These are phyloP conservation scores for Brenthis daphne DNA, from an alignment of 2,888 invertebrate species.

Conservation along the genomic window DNA sequence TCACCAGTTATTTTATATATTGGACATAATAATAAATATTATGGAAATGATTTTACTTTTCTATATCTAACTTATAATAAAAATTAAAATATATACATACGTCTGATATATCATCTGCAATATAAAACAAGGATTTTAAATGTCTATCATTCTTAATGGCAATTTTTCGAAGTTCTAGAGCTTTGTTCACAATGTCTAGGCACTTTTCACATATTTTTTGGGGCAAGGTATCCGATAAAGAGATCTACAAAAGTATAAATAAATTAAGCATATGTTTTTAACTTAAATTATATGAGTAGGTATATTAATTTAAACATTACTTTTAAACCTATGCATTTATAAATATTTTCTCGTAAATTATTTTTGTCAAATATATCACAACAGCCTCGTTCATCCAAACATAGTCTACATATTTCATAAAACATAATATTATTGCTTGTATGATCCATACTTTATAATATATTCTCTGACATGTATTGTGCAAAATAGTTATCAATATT, in stretches of 20 bases:
- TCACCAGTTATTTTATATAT: no score
- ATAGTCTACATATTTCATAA: conserved; percentile 38
- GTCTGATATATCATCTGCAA: conserved; percentile 16
- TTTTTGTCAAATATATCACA: conserved; percentile 33
- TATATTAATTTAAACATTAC: conserved; percentile 14
- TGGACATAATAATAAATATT: no score
- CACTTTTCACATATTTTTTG: conserved; percentile 58
- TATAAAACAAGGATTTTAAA: conserved; percentile 48
- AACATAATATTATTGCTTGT: conserved; percentile 26
- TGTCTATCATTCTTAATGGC: conserved; percentile 54
- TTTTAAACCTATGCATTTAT: conserved; percentile 34
- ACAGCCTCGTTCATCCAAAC: conserved; percentile 34
- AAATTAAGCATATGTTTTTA: neutral
- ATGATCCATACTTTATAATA: conserved; percentile 24
- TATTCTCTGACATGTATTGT: neutral
- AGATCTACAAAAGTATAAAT: conserved; percentile 33
- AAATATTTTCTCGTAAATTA: conserved; percentile 33
- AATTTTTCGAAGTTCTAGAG: conserved; percentile 48
- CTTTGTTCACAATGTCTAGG: conserved; percentile 49
- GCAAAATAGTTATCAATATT: no score
- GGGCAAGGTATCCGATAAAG: conserved; percentile 53
- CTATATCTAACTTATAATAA: no score
- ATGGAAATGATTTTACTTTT: no score
- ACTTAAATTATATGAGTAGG: neutral
- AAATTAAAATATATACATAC: conserved; percentile 22